A percentile compares a stretch with the other conserved stretches of the same genome.
phyloP scores from a whole-genome alignment of 2,888 invertebrate genomes.

The Sussaba pulchella region DNA sequence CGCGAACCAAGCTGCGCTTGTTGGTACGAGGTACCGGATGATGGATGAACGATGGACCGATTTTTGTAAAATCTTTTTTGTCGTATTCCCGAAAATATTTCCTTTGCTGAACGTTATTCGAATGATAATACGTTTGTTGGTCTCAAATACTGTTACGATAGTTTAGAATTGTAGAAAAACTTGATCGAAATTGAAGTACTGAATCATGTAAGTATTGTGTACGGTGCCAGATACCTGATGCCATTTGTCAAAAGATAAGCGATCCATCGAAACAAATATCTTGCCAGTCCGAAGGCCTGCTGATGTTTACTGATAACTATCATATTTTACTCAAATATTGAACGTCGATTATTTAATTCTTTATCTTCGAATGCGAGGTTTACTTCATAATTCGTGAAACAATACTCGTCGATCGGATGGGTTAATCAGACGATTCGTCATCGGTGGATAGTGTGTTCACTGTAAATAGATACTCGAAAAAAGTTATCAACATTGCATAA shows the following conservation, averaged over 20 bases:
- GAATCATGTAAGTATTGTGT: too few species aligned
- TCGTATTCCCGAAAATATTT: too few species aligned
- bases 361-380: not conserved
- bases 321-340: not conserved
- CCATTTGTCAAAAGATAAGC: not conserved
- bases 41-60: too few species aligned
- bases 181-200: too few species aligned
- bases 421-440: not conserved
- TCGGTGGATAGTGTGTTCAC: not conserved
- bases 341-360: not conserved
- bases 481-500: not conserved
- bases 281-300: too few species aligned
- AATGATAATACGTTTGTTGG: too few species aligned
- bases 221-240: too few species aligned
- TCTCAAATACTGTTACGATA: too few species aligned
- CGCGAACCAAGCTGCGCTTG: conserved; percentile 14
- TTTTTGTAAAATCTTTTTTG: too few species aligned
- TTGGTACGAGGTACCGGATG: too few species aligned
- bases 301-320: not conserved
- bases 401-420: not conserved
- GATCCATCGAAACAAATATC: not conserved
- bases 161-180: too few species aligned
- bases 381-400: not conserved
- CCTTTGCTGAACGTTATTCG: too few species aligned
- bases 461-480: not conserved